These are phyloP conservation scores for Colostygia pectinataria DNA, from an alignment of 2,888 invertebrate genomes.

Conservation along the genomic window DNA sequence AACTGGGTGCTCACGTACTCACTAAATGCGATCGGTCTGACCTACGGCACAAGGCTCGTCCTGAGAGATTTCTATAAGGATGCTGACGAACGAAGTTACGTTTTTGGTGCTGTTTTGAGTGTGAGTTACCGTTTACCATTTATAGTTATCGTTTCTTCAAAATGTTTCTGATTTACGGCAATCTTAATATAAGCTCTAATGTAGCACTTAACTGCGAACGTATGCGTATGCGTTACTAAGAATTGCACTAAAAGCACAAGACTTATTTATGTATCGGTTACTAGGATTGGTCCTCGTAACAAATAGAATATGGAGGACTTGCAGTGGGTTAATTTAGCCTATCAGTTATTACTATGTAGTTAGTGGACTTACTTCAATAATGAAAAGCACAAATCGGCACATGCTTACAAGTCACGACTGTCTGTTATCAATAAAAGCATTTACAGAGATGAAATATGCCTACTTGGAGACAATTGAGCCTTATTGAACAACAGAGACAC, in stretches of 20 bases:
- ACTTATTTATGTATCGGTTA: no score
- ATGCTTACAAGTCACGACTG: not conserved
- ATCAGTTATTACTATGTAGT: no score
- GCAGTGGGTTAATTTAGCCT: no score
- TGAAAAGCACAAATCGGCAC: no score
- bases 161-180: no score
- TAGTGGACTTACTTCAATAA: no score
- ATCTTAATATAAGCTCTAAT: no score
- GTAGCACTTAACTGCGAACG: no score
- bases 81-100: constrained; percentile 83
- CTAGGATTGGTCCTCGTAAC: no score
- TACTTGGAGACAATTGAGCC: constrained; percentile 25
- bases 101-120: constrained; percentile 86
- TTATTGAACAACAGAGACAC: constrained; percentile 80
- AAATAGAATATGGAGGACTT: no score
- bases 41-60: constrained; percentile 89
- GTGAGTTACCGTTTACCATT: constrained; percentile 81
- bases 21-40: constrained; percentile 88
- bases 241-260: no score
- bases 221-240: no score
- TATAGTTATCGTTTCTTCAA: not conserved
- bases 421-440: constrained; percentile 13
- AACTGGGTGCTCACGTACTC: constrained; percentile 90
- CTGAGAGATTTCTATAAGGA: constrained; percentile 83
- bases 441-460: constrained; percentile 5